Conservation (phyloP, 2,888 invertebrate genomes). For the Elegia similella region DNA sequence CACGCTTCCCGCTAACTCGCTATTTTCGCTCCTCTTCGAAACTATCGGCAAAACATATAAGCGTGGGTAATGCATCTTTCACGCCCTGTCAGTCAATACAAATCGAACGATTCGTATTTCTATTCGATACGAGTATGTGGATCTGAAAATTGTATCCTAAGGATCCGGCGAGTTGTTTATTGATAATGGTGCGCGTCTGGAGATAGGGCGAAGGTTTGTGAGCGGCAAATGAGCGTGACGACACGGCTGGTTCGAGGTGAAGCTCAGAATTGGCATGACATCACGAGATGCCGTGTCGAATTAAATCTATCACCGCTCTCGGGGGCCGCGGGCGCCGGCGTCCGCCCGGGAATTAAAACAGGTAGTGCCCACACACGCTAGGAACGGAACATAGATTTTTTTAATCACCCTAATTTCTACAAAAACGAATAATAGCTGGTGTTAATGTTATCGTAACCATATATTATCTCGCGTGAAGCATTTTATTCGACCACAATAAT, state of each 20-base stretch:
- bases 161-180: slow-evolving; percentile 42
- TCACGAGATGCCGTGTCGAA: slow-evolving; percentile 78
- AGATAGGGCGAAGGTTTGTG: slow-evolving; percentile 43
- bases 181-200: slow-evolving; percentile 47
- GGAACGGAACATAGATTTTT: slow-evolving; percentile 43
- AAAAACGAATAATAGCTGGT: slow-evolving; percentile 52
- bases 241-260: slow-evolving; percentile 51
- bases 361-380: slow-evolving; percentile 69
- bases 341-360: slow-evolving; percentile 55
- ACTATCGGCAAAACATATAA: slow-evolving; percentile 49
- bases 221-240: slow-evolving; percentile 68
- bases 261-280: slow-evolving; percentile 75
- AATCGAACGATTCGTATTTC: slow-evolving; percentile 40
- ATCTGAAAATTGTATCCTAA: slow-evolving; percentile 19
- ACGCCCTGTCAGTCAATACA: slow-evolving; percentile 58
- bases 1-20: slow-evolving; percentile 68
- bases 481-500: slow-evolving; percentile 30
- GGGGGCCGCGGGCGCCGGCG: slow-evolving; percentile 66
- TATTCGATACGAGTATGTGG: slow-evolving; percentile 29
- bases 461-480: slow-evolving; percentile 43
- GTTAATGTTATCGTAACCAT: slow-evolving; percentile 46
- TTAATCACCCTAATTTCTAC: slow-evolving; percentile 46
- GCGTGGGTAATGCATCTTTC: slow-evolving; percentile 57
- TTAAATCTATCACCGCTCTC: slow-evolving; percentile 77
- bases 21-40: slow-evolving; percentile 73